Evolutionary conservation across 2,888 invertebrate species (phyloP).

Genomic region (Sarcophaga caerulescens): DNA sequence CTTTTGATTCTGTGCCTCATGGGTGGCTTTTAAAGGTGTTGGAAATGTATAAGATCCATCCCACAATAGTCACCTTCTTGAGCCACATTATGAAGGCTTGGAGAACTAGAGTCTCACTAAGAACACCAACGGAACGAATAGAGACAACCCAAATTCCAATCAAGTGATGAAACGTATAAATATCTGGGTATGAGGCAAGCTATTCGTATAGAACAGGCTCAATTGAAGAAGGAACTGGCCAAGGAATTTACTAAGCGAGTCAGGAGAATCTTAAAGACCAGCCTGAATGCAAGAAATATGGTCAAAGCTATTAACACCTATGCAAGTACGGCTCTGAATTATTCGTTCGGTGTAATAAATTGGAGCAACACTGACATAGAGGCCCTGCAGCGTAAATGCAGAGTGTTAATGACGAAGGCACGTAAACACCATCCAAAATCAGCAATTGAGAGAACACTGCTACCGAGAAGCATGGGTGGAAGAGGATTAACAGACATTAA

Average conservation of each 20-base stretch:
- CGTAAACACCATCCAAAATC: too few relatives aligned
- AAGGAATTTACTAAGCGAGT: background rate
- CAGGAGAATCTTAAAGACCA: background rate
- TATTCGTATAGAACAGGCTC: background rate
- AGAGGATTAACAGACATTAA: too few relatives aligned
- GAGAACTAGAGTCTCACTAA: background rate
- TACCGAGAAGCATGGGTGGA: too few relatives aligned
- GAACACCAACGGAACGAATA: too few relatives aligned
- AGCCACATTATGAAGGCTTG: conserved; percentile 16
- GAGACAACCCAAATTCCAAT: background rate
- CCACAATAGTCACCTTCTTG: background rate
- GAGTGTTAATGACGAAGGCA: too few relatives aligned
- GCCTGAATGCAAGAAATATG: too few relatives aligned
- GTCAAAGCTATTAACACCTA: too few relatives aligned
- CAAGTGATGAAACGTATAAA: background rate
- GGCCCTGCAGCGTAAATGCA: too few relatives aligned
- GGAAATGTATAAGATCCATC: conserved; percentile 33
- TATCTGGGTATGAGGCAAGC: background rate
- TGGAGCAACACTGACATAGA: too few relatives aligned
- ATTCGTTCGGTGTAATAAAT: too few relatives aligned
- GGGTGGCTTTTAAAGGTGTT: conserved; percentile 18
- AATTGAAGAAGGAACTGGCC: background rate
- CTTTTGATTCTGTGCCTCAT: conserved; percentile 33
- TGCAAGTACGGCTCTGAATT: too few relatives aligned
- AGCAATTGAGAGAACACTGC: too few relatives aligned